Evolutionary conservation across 2,888 invertebrate species (phyloP), one percentile per base, ranked within the genome.

Genomic region (Dolichopus griseipennis): DNA sequence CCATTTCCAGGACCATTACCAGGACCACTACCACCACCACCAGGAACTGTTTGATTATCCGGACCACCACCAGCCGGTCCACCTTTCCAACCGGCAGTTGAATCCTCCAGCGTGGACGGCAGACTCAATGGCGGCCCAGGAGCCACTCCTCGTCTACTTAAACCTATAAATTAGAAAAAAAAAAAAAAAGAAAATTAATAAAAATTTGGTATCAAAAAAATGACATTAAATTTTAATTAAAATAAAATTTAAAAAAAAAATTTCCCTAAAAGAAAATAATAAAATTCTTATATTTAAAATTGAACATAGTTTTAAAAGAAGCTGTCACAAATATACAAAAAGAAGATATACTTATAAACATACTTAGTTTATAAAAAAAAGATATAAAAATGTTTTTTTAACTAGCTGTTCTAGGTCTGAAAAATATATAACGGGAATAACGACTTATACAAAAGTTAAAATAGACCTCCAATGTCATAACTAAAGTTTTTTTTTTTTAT

Each of bases 71-170:
- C 72, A 64, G 90, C 86, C 77, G 79, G 77, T 77, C 82, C 83
- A 74, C 87, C 88, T 87, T 92, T 92, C 92, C 92, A 92, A 83
- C 88, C 89, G 78, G 87, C 85, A 79, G 86, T 83, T 78, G 87
- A 86, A 83, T 89, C 89, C 84, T 89, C 89, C 87, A 89, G 88
- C 81, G 88, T 87, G 84, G 88, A 86, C 81, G 88, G 86, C 83
- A 86, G 84, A 83, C 85, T 85, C 83, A 86, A 84, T 82, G 86
- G 84, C 78, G 85, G 85, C 78, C 80, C 80, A 70, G 80, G 73
- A 75, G 78, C 79, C 69, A 80, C 77, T 73, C 79, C 90, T 83
- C 90, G 89, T 85, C 92, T 89, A 87, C 90, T 91, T 87, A 91
- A 90, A 86, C 91, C 92, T 90, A 34, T 1, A 64, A 64, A 64